phyloP scores from a whole-genome alignment of 1,140 invertebrate genomes.

The Chironomus striatipennis region DNA sequence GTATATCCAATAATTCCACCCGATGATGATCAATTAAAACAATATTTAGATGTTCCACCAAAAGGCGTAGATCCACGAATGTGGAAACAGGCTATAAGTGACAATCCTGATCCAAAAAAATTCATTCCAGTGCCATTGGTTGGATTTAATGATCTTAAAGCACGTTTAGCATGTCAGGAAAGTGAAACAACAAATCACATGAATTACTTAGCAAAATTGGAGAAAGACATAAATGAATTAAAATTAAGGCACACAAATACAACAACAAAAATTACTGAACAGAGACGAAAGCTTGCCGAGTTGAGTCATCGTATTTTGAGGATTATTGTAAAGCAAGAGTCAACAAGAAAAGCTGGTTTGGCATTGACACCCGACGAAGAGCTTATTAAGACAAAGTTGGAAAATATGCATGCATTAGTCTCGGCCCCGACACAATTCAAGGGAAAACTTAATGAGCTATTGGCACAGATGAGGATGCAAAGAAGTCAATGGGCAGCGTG shows the following conservation, averaged over 20 bases:
- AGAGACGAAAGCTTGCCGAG: constrained; percentile 63
- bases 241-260: constrained; percentile 62
- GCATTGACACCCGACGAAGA: constrained; percentile 85
- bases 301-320: constrained; percentile 68
- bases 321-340: constrained; percentile 81
- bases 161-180: constrained; percentile 71
- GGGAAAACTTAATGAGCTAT: constrained; percentile 77
- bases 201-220: constrained; percentile 63
- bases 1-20: constrained; percentile 54
- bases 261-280: constrained; percentile 61
- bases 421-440: constrained; percentile 88
- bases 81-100: constrained; percentile 84
- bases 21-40: constrained; percentile 66
- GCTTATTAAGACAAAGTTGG: constrained; percentile 68
- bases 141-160: constrained; percentile 72
- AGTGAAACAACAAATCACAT: constrained; percentile 71
- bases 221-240: constrained; percentile 64
- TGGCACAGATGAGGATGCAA: constrained; percentile 79
- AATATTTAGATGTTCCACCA: constrained; percentile 83
- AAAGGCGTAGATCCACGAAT: constrained; percentile 64
- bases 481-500: constrained; percentile 45
- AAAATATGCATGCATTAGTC: constrained; percentile 75
- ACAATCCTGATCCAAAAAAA: constrained; percentile 83
- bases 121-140: constrained; percentile 89
- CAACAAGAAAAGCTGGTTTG: constrained; percentile 72